Evolutionary conservation across 2,113 vertebrate species (phyloP).

Genomic region (Ovis canadensis): DNA sequence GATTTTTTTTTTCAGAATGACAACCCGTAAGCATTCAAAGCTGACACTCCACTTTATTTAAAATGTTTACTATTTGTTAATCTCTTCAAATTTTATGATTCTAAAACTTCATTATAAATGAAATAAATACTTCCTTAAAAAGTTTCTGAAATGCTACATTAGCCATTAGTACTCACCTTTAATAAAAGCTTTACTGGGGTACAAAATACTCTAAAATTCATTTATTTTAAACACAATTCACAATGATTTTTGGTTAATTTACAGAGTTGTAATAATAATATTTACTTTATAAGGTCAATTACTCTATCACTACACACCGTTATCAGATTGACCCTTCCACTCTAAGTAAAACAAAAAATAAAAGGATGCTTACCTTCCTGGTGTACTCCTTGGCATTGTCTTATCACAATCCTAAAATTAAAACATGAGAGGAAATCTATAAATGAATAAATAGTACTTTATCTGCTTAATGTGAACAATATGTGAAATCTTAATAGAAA

Average conservation of each 20-base stretch:
- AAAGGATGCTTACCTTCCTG: conserved; percentile 86
- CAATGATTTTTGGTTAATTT: conserved; percentile 8
- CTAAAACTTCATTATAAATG: background rate
- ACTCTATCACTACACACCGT: background rate
- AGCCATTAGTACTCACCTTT: background rate
- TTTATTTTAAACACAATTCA: background rate
- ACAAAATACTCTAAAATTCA: background rate
- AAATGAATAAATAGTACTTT: conserved; percentile 35
- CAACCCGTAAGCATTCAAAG: conserved; percentile 25
- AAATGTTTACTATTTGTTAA: background rate
- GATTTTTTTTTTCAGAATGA: background rate
- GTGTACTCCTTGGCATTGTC: conserved; percentile 90
- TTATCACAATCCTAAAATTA: conserved; percentile 90
- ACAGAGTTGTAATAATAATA: background rate
- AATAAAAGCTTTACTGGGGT: background rate
- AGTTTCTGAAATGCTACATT: background rate
- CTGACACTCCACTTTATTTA: conserved; percentile 11
- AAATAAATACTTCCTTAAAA: background rate
- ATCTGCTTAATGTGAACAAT: background rate
- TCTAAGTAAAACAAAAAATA: conserved; percentile 20
- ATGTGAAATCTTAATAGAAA: background rate
- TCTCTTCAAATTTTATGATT: background rate
- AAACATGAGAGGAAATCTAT: conserved; percentile 46
- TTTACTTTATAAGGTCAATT: background rate
- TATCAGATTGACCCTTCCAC: background rate